phyloP scores from a whole-genome alignment of 2,113 vertebrate genomes.

The Colinus virginianus region DNA sequence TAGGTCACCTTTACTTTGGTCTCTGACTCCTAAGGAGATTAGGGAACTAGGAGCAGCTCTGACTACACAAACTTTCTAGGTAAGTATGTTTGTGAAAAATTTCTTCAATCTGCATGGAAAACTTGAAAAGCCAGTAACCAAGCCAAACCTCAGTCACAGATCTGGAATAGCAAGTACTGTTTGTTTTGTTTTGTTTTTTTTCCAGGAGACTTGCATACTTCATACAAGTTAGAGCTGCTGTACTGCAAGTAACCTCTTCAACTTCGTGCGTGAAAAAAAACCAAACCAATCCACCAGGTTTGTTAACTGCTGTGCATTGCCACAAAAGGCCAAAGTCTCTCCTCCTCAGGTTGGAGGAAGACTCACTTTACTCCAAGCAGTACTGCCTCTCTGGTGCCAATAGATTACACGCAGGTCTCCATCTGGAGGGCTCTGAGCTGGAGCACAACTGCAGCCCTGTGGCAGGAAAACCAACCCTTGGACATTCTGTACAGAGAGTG shows the following conservation, averaged over 20 bases:
- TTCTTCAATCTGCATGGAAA: neutral
- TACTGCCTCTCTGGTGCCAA: fast-evolving
- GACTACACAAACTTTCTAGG: neutral
- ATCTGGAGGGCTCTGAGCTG: fast-evolving
- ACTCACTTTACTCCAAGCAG: neutral
- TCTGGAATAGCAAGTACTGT: neutral
- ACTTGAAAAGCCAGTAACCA: neutral
- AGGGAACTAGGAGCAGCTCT: neutral
- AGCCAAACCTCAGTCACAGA: neutral
- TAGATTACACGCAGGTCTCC: neutral
- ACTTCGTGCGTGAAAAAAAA: too few species aligned
- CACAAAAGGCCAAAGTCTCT: fast-evolving
- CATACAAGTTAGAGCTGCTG: neutral
- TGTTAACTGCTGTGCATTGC: neutral
- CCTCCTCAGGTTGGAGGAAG: neutral
- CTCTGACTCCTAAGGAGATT: neutral
- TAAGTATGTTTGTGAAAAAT: neutral
- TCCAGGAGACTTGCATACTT: neutral
- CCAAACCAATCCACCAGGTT: too few species aligned
- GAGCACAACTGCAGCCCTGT: neutral
- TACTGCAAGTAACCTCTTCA: neutral
- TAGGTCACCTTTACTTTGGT: neutral
- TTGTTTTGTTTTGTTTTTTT: neutral
- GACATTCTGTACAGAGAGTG: neutral
- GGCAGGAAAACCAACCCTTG: neutral